A percentile compares a stretch with the other conserved stretches of the same genome.
These are phyloP conservation scores for Martes martes DNA, from an alignment of 2,113 vertebrate genomes.

Conservation along the genomic window DNA sequence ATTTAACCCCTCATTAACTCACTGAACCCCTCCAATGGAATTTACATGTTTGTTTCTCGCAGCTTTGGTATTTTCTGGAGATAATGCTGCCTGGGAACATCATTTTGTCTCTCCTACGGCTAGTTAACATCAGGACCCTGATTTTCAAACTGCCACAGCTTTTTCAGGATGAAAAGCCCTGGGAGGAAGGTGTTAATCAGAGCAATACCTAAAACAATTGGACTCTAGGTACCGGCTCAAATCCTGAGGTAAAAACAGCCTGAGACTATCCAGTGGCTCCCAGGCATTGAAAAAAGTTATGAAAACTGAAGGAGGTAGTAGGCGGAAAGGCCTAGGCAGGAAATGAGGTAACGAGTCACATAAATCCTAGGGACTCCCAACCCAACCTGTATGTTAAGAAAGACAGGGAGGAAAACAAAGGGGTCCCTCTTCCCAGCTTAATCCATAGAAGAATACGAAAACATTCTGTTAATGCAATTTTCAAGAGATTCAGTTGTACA, in stretches of 20 bases:
- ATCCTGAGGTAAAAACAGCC: slow-evolving; percentile 3
- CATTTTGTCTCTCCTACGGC: slow-evolving; percentile 9
- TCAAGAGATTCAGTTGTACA: background rate
- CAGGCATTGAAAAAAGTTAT: slow-evolving; percentile 19
- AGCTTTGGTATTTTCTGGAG: slow-evolving; percentile 25
- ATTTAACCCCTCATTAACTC: slow-evolving; percentile 66
- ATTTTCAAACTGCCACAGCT: slow-evolving; percentile 47
- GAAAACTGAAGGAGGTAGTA: slow-evolving; percentile 31
- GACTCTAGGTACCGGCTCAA: slow-evolving; percentile 8
- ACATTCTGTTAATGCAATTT: slow-evolving; percentile 7
- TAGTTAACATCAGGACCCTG: slow-evolving; percentile 48
- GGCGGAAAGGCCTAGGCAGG: slow-evolving; percentile 32
- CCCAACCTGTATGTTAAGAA: background rate
- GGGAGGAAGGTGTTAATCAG: slow-evolving; percentile 72
- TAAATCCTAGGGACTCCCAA: slow-evolving; percentile 14
- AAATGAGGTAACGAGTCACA: slow-evolving; percentile 48
- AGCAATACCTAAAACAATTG: slow-evolving; percentile 63
- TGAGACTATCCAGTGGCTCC: slow-evolving; percentile 34
- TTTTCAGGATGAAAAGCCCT: slow-evolving; percentile 49
- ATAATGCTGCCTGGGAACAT: background rate
- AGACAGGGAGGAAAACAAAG: slow-evolving; percentile 20
- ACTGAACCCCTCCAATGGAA: slow-evolving; percentile 30
- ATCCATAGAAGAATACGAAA: background rate
- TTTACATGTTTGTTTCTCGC: slow-evolving; percentile 32
- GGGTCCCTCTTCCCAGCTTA: background rate